Evolutionary conservation across 2,888 invertebrate species (phyloP).

Genomic region (Anagyrus pseudococci): DNA sequence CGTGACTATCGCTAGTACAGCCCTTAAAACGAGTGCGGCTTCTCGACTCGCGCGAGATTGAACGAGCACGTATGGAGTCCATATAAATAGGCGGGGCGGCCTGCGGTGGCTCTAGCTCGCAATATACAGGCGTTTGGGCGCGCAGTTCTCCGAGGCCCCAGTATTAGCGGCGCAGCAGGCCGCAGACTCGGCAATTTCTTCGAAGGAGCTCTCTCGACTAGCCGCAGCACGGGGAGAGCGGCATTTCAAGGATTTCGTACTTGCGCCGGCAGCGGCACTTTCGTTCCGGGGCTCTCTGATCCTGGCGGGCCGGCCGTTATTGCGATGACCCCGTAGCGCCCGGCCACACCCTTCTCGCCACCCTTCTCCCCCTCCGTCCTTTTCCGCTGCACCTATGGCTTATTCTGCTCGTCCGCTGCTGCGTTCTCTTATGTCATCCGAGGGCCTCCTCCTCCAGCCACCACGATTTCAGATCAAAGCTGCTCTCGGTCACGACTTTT

Average conservation of each 20-base stretch:
- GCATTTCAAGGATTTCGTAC: constrained; percentile 51
- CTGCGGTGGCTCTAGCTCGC: too few relatives aligned
- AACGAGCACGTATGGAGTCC: too few relatives aligned
- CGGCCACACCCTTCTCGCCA: constrained; percentile 10
- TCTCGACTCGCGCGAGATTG: too few relatives aligned
- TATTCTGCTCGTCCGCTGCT: background rate
- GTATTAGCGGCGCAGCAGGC: too few relatives aligned
- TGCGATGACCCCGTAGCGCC: background rate
- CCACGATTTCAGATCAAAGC: too few relatives aligned
- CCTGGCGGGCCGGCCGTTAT: background rate
- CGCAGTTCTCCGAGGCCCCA: too few relatives aligned
- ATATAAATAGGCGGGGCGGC: too few relatives aligned
- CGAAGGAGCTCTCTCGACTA: background rate
- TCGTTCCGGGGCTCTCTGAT: constrained; percentile 46
- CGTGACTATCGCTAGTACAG: too few relatives aligned
- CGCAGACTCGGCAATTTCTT: background rate
- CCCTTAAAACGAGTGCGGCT: too few relatives aligned
- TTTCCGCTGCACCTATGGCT: background rate
- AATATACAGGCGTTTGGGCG: too few relatives aligned
- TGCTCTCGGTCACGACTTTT: too few relatives aligned
- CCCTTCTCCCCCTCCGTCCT: background rate
- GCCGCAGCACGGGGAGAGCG: constrained; percentile 30
- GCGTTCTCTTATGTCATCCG: background rate
- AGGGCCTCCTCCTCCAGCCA: too few relatives aligned
- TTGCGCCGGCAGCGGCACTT: constrained; percentile 46